These are phyloP conservation scores for Luperina nickerlii DNA, from an alignment of 2,888 invertebrate species.

Conservation along the genomic window DNA sequence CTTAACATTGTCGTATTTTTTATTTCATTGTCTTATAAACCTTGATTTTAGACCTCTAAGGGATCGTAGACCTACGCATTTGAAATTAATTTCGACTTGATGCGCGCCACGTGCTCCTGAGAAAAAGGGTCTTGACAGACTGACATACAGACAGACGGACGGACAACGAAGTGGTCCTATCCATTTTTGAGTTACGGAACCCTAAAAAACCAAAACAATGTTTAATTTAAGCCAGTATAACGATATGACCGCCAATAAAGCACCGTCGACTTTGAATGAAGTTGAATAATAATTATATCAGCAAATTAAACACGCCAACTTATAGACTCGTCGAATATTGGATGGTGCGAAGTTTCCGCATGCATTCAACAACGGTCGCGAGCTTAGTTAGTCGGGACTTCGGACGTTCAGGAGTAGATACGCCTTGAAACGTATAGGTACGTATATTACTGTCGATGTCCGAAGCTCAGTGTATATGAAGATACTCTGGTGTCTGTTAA, in stretches of 20 bases:
- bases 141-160: background rate
- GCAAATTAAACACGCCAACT: conserved; percentile 11
- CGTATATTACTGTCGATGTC: background rate
- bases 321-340: conserved; percentile 7
- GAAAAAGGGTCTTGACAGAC: background rate
- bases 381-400: background rate
- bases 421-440: background rate
- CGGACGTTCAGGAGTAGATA: background rate
- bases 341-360: background rate
- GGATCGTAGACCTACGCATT: background rate
- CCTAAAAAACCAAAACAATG: background rate
- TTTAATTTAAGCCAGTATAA: conserved; percentile 8
- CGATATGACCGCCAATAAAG: conserved; percentile 5
- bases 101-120: background rate
- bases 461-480: background rate
- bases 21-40: background rate
- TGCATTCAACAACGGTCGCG: background rate
- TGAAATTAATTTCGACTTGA: background rate
- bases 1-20: background rate
- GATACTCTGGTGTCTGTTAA: background rate
- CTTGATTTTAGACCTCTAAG: background rate
- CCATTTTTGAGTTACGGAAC: background rate
- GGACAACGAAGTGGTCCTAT: background rate
- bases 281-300: conserved; percentile 4
- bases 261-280: conserved; percentile 12